Conservation (phyloP, 2,888 invertebrate species). For the Lepetodrilus schrolli region DNA sequence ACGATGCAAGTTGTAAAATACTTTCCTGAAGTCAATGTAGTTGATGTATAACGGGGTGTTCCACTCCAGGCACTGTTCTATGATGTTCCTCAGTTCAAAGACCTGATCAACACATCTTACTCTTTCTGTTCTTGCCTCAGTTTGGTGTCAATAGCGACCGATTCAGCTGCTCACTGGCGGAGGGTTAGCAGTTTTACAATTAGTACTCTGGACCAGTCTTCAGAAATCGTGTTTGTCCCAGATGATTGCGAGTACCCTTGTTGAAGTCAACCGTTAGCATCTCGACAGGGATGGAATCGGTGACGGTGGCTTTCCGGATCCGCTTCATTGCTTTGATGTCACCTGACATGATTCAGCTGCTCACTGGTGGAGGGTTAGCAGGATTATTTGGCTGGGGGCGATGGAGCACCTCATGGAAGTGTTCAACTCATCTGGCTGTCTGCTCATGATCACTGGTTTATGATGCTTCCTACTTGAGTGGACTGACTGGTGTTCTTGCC, state of each 20-base stretch:
- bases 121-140: not conserved
- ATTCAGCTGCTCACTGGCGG: not conserved
- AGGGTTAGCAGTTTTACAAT: not conserved
- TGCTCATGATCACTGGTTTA: not conserved
- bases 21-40: not conserved
- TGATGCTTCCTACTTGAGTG: not conserved
- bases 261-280: not conserved
- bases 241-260: too few species aligned
- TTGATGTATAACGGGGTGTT: not conserved
- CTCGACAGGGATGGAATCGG: not conserved
- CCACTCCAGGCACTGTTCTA: not conserved
- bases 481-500: not conserved
- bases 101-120: not conserved
- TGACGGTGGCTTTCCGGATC: not conserved
- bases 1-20: not conserved
- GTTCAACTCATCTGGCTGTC: not conserved
- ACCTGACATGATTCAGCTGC: too few species aligned
- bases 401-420: not conserved
- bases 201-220: not conserved
- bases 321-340: too few species aligned
- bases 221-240: not conserved
- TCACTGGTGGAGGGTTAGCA: not conserved
- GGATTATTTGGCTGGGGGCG: not conserved
- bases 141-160: not conserved
- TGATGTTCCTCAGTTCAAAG: not conserved